Conservation (phyloP, 2,113 vertebrate genomes). For the Clinocottus analis region DNA sequence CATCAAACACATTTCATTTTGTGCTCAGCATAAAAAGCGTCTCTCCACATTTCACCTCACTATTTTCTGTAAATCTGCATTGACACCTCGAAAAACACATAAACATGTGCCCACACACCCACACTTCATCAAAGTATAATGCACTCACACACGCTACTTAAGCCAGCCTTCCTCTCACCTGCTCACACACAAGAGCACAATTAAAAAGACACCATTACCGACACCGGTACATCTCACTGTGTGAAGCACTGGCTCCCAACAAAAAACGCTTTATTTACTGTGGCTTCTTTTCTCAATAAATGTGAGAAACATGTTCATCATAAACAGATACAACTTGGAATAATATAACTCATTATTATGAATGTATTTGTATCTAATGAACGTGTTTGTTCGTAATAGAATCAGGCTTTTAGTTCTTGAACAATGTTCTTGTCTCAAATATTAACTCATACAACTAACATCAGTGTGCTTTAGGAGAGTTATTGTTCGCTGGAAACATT, state of each 20-base stretch:
- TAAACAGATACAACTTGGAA: neutral
- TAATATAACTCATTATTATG: neutral
- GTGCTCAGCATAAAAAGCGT: conserved; percentile 47
- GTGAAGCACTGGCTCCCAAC: conserved; percentile 24
- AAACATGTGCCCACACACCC: conserved; percentile 61
- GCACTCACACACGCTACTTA: conserved; percentile 27
- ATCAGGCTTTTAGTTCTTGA: neutral
- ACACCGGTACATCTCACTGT: conserved; percentile 34
- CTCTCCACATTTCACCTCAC: conserved; percentile 51
- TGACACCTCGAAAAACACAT: conserved; percentile 65
- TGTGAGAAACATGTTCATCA: neutral
- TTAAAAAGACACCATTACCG: conserved; percentile 58
- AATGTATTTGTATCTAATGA: neutral
- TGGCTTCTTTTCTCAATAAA: conserved; percentile 20
- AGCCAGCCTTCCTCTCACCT: conserved; percentile 60
- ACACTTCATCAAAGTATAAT: conserved; percentile 56
- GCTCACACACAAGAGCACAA: conserved; percentile 50
- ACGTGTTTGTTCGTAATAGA: neutral
- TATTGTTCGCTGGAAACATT: neutral
- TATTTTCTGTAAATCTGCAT: conserved; percentile 67
- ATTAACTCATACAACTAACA: neutral
- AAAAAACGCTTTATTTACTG: conserved; percentile 42
- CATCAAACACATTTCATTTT: conserved; percentile 68
- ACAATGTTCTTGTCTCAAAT: neutral
- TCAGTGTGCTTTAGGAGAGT: neutral